These are phyloP conservation scores for Hirtodrosophila histrioides DNA, from an alignment of 2,888 invertebrate genomes.

Conservation along the genomic window DNA sequence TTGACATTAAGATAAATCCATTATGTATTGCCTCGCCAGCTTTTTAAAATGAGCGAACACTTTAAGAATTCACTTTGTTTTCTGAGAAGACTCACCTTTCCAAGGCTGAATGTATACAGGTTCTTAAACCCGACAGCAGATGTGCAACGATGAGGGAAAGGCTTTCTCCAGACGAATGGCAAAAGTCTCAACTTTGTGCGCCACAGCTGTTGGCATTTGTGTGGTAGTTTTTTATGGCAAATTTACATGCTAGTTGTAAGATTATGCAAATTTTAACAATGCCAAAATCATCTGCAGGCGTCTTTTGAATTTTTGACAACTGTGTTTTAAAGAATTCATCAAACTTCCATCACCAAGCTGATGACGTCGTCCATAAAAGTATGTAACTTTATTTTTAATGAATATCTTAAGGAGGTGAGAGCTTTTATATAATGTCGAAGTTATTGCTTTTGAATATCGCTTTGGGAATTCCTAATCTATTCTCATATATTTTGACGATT, in stretches of 20 bases:
- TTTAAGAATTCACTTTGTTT: too few species aligned
- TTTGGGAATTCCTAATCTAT: too few species aligned
- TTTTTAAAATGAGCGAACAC: too few species aligned
- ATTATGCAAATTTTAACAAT: slow-evolving; percentile 45
- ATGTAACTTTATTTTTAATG: too few species aligned
- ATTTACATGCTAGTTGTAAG: slow-evolving; percentile 45
- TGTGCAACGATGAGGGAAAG: slow-evolving; percentile 14
- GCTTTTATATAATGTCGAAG: too few species aligned
- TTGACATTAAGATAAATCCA: too few species aligned
- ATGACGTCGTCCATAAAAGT: slow-evolving; percentile 9
- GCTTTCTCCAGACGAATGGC: slow-evolving; percentile 2
- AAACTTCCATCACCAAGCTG: neutral
- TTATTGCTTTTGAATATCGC: too few species aligned
- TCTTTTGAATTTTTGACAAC: slow-evolving; percentile 21
- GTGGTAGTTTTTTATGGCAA: slow-evolving; percentile 37
- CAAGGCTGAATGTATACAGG: neutral
- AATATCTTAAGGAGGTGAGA: too few species aligned
- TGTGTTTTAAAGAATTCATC: neutral
- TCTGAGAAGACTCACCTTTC: too few species aligned
- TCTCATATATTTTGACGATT: too few species aligned
- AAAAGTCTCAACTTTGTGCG: slow-evolving; percentile 24
- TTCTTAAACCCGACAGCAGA: slow-evolving; percentile 9
- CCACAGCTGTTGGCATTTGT: slow-evolving; percentile 38
- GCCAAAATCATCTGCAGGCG: slow-evolving; percentile 27
- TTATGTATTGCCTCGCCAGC: neutral